These are phyloP conservation scores for Pica pica DNA, from an alignment of 2,113 vertebrate genomes.

Conservation along the genomic window DNA sequence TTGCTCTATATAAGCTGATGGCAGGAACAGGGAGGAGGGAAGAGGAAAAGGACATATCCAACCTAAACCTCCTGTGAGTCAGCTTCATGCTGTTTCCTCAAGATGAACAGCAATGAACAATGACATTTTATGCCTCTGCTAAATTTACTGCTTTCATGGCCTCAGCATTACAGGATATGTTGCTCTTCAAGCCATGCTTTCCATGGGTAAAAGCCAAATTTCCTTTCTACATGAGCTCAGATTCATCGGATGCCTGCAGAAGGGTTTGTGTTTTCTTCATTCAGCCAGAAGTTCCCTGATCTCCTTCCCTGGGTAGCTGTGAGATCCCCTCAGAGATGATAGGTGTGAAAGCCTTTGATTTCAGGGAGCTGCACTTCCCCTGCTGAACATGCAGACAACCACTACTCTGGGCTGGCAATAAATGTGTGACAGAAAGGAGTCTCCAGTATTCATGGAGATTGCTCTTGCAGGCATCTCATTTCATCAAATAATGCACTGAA, in stretches of 20 bases:
- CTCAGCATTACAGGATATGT: neutral
- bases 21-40: neutral
- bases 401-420: neutral
- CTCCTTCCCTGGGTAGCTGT: neutral
- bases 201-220: neutral
- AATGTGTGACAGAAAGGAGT: neutral
- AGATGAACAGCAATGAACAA: neutral
- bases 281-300: neutral
- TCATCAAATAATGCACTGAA: neutral
- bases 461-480: neutral
- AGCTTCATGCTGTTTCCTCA: neutral
- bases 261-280: neutral
- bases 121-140: neutral
- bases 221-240: neutral
- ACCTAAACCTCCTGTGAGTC: neutral
- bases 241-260: rapidly evolving
- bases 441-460: neutral
- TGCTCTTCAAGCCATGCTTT: neutral
- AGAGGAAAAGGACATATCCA: neutral
- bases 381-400: neutral
- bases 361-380: neutral
- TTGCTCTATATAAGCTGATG: neutral
- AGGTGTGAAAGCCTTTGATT: neutral
- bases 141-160: neutral
- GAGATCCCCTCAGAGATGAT: neutral